Conservation (phyloP, 2,888 invertebrate genomes). For the Flabesymbios commensalis region DNA sequence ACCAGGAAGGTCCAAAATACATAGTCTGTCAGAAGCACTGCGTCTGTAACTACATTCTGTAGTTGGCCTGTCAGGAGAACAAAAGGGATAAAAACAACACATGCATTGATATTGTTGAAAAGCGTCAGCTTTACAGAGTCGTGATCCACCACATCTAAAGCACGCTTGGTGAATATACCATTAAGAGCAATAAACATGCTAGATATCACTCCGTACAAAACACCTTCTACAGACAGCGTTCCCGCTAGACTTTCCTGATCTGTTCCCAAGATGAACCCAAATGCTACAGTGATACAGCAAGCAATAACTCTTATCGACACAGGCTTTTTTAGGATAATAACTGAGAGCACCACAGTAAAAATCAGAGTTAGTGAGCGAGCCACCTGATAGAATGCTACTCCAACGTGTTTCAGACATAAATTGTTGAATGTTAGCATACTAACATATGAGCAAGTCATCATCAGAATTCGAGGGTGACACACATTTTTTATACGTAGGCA, state of each 20-base stretch:
- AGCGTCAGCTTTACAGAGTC: conserved; percentile 53
- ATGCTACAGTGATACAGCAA: conserved; percentile 52
- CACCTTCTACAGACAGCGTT: conserved; percentile 51
- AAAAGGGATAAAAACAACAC: conserved; percentile 50
- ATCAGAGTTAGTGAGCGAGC: conserved; percentile 59
- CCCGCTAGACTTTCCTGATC: conserved; percentile 56
- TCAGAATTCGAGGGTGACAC: conserved; percentile 42
- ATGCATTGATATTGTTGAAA: conserved; percentile 52
- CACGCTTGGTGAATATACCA: conserved; percentile 57
- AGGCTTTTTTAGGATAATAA: conserved; percentile 44
- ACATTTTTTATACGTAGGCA: neutral
- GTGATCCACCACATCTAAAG: conserved; percentile 44
- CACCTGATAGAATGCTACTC: conserved; percentile 59
- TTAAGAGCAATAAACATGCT: conserved; percentile 56
- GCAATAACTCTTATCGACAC: conserved; percentile 40
- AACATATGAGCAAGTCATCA: conserved; percentile 49
- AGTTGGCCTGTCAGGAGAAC: conserved; percentile 51
- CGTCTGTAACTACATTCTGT: conserved; percentile 23
- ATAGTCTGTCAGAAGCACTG: conserved; percentile 2
- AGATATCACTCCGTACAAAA: conserved; percentile 55
- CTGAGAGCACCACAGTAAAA: conserved; percentile 56
- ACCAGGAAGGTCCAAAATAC: conserved; percentile 48
- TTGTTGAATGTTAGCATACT: conserved; percentile 57
- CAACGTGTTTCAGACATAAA: conserved; percentile 58
- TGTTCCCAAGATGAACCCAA: conserved; percentile 57